Evolutionary conservation across 2,797 vertebrate species (phyloP).

Genomic region (Pelodytes ibericus): DNA sequence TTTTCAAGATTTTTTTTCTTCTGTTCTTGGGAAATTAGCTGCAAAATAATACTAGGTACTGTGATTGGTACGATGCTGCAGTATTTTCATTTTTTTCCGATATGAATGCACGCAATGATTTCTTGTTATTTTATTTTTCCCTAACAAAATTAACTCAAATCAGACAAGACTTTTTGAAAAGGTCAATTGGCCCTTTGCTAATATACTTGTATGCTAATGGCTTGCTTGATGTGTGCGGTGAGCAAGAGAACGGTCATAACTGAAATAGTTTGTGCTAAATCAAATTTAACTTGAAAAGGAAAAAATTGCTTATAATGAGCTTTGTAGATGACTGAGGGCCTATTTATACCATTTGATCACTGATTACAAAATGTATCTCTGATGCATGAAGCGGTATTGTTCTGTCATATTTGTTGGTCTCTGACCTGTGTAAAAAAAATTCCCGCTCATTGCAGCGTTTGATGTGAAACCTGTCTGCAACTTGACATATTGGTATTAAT

Average conservation of each 20-base stretch:
- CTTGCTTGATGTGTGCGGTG: conserved; percentile 64
- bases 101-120: conserved; percentile 51
- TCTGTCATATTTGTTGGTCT: conserved; percentile 39
- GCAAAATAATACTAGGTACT: conserved; percentile 21
- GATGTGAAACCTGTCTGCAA: background rate
- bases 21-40: conserved; percentile 56
- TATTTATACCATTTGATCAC: conserved; percentile 45
- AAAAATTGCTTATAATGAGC: conserved; percentile 60
- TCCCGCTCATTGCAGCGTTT: conserved; percentile 5
- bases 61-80: conserved; percentile 19
- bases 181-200: conserved; percentile 59
- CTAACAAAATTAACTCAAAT: conserved; percentile 61
- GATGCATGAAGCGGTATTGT: conserved; percentile 42
- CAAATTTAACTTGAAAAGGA: conserved; percentile 61
- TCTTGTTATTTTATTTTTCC: conserved; percentile 57
- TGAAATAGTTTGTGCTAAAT: conserved; percentile 63
- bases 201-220: conserved; percentile 57
- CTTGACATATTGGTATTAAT: conserved; percentile 22
- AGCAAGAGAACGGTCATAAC: conserved; percentile 50
- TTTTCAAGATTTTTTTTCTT: conserved; percentile 50
- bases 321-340: conserved; percentile 57
- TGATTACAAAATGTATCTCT: conserved; percentile 52
- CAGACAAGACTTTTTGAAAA: conserved; percentile 62
- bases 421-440: conserved; percentile 33
- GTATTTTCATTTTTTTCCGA: conserved; percentile 54